Conservation (phyloP, 2,113 vertebrate species). For the Poecile atricapillus region DNA sequence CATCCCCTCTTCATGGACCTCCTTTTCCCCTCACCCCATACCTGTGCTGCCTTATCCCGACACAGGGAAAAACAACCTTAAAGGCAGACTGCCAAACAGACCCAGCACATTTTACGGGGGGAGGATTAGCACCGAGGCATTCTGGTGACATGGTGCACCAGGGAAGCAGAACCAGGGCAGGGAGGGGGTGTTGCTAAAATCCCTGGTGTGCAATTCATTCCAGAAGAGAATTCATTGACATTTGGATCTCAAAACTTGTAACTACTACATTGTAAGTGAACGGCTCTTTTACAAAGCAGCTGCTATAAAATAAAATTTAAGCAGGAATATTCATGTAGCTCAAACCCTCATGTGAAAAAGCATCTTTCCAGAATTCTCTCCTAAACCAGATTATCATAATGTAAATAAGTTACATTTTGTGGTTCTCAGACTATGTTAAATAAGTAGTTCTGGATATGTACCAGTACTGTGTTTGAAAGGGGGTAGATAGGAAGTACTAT, state of each 20-base stretch:
- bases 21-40: not conserved
- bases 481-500: not conserved
- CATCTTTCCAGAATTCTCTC: not conserved
- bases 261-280: not conserved
- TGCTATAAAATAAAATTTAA: slow-evolving; percentile 17
- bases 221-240: slow-evolving; percentile 35
- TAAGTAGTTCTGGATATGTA: not conserved
- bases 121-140: slow-evolving; percentile 1
- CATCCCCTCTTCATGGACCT: not conserved
- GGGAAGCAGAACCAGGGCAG: not conserved
- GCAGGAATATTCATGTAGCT: not conserved
- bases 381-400: not conserved
- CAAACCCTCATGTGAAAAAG: not conserved
- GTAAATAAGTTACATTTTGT: not conserved
- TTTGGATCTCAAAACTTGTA: not conserved
- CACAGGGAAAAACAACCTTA: not conserved
- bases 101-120: not conserved
- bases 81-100: slow-evolving; percentile 26
- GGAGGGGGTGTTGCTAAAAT: not conserved
- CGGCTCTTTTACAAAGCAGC: not conserved
- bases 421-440: not conserved
- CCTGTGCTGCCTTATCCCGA: not conserved
- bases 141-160: not conserved
- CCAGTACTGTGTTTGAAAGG: not conserved
- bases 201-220: slow-evolving; percentile 12